Evolutionary conservation across 2,888 invertebrate species (phyloP).

Genomic region (Malachius bipustulatus): DNA sequence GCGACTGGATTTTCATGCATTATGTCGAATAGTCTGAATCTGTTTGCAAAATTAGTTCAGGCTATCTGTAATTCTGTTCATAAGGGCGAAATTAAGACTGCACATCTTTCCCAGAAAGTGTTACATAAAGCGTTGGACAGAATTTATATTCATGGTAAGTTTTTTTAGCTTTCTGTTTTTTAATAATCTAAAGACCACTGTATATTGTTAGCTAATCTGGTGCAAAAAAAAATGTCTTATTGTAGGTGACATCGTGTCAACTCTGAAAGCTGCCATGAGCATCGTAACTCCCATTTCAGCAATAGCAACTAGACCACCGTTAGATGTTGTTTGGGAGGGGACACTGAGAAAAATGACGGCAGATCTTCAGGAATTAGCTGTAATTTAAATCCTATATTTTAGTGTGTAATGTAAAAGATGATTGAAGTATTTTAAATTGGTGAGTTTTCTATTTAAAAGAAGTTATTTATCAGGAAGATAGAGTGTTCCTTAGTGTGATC

Average conservation of each 20-base stretch:
- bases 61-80: constrained; percentile 44
- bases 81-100: constrained; percentile 39
- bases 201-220: too few relatives aligned
- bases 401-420: not conserved
- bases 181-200: too few relatives aligned
- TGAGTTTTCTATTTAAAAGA: too few relatives aligned
- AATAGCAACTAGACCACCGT: constrained; percentile 20
- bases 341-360: constrained; percentile 22
- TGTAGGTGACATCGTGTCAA: constrained; percentile 21
- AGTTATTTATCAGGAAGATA: too few relatives aligned
- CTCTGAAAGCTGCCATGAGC: constrained; percentile 24
- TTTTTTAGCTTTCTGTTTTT: not conserved
- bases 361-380: constrained; percentile 18
- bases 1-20: constrained; percentile 54
- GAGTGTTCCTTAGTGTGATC: too few relatives aligned
- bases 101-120: constrained; percentile 43
- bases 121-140: constrained; percentile 41
- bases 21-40: constrained; percentile 52
- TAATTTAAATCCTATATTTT: not conserved
- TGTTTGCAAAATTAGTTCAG: constrained; percentile 47
- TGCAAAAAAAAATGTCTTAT: too few relatives aligned
- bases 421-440: too few relatives aligned
- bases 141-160: constrained; percentile 43
- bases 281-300: constrained; percentile 21
- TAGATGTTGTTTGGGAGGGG: constrained; percentile 23